Conservation (phyloP, 2,113 vertebrate genomes). For the Puffinus mauretanicus region DNA sequence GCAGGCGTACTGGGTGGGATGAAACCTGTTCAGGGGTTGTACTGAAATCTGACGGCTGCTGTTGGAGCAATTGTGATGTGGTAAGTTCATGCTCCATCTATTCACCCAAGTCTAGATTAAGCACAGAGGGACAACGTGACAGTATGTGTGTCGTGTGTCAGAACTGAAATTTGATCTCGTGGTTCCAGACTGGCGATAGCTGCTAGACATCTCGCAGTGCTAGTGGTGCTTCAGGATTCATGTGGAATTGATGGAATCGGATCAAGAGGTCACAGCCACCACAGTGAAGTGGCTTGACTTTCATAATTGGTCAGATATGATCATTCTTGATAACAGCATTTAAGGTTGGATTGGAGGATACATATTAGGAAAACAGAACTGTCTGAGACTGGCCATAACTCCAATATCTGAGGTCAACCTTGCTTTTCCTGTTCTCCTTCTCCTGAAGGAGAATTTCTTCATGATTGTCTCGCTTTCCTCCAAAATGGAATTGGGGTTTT, state of each 20-base stretch:
- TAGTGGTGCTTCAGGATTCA: background rate
- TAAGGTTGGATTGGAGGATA: background rate
- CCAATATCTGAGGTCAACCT: background rate
- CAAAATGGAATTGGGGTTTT: background rate
- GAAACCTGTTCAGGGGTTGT: background rate
- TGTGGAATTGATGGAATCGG: background rate
- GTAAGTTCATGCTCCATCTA: background rate
- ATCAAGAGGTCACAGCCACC: background rate
- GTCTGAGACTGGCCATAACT: background rate
- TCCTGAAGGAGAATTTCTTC: background rate
- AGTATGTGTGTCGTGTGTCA: fast-evolving
- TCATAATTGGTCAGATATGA: background rate
- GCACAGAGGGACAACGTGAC: fast-evolving
- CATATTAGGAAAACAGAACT: background rate
- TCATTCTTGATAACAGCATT: background rate
- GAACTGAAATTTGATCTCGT: background rate
- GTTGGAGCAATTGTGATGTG: background rate
- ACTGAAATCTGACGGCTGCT: background rate
- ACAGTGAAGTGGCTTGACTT: background rate
- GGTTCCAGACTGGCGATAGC: background rate
- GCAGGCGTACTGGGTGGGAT: background rate
- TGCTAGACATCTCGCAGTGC: background rate
- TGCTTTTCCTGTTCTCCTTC: background rate
- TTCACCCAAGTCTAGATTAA: background rate
- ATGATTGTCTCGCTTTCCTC: background rate